These are phyloP conservation scores for Steinernema scapterisci DNA, from an alignment of 2,888 invertebrate species.

Conservation along the genomic window DNA sequence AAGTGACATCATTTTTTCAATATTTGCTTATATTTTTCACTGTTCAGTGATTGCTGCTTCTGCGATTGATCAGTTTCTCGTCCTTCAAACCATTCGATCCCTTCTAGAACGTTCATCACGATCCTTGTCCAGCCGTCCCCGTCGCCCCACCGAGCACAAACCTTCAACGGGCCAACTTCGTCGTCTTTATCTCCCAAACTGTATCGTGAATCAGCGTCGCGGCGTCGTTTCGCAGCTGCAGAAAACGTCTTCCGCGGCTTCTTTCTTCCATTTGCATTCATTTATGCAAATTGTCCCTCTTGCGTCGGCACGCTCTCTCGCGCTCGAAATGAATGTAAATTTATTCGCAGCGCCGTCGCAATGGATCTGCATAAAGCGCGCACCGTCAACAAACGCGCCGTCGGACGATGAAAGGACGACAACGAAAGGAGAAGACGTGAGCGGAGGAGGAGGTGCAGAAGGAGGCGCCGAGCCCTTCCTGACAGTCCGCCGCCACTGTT, in stretches of 20 bases:
- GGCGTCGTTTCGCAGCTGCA: not conserved
- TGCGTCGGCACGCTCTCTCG: not conserved
- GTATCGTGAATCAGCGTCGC: not conserved
- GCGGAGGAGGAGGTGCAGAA: too few species aligned
- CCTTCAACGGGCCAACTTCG: not conserved
- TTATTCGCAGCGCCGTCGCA: slow-evolving; percentile 2
- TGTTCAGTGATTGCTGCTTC: too few species aligned
- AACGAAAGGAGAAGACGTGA: not conserved
- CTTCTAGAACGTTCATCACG: too few species aligned
- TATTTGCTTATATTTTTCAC: too few species aligned
- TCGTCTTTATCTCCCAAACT: not conserved
- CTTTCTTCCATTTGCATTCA: slow-evolving; percentile 26
- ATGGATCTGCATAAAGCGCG: slow-evolving; percentile 20
- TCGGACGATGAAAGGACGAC: not conserved
- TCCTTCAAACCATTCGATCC: too few species aligned
- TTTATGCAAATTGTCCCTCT: slow-evolving; percentile 19
- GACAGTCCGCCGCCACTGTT: not conserved
- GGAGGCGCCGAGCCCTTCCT: slow-evolving; percentile 6
- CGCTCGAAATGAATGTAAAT: not conserved
- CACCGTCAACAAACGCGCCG: slow-evolving; percentile 26
- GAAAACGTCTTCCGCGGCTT: not conserved
- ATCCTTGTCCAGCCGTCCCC: too few species aligned
- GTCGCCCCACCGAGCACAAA: not conserved
- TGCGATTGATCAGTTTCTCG: too few species aligned
- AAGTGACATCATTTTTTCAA: too few species aligned